Base-by-base conservation (phyloP, 2,797 vertebrate species). In the Sebastolobus alascanus region DNA sequence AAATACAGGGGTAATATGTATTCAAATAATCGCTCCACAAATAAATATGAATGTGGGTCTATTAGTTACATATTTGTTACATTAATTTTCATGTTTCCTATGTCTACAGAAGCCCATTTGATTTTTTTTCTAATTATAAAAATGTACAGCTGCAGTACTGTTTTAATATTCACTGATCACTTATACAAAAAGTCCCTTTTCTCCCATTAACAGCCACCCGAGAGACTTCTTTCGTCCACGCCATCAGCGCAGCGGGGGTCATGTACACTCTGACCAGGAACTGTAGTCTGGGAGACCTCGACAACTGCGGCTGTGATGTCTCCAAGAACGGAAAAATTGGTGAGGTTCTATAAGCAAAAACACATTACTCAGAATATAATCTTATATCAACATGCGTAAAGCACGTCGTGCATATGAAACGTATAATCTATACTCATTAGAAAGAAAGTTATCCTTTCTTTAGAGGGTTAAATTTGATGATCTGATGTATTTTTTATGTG, bases 241-340 rank as follows among this genome's bases (percentile, higher is more conserved):
- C 99, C 16, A 98, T 99, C 92, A 99, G 97, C 89, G 97, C 98
- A 0, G 99, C 99, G 0, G 98, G 98, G 0, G 97, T 99, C 67
- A 97, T 98, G 98, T 96, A 97, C 88, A 97, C 97, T 22, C 94
- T 99, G 55, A 98, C 97, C 84, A 97, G 96, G 92, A 99, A 99
- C 95, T 99, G 99, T 43, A 99, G 98, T 87, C 94, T 98, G 90
- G 99, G 99, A 0, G 97, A 98, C 84, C 96, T 99, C 0, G 97
- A 98, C 65, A 97, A 96, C 92, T 99, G 99, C 10, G 97, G 97
- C 80, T 99, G 98, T 16, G 99, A 99, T 31, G 95, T 95, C 61
- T 98, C 98, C 52, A 96, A 96, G 82, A 98, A 98, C 20, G 98
- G 98, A 1, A 96, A 97, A 10, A 94, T 94, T 0, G 99, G 98